These are phyloP conservation scores for Desmodus rotundus DNA, from an alignment of 2,113 vertebrate species.

Conservation along the genomic window DNA sequence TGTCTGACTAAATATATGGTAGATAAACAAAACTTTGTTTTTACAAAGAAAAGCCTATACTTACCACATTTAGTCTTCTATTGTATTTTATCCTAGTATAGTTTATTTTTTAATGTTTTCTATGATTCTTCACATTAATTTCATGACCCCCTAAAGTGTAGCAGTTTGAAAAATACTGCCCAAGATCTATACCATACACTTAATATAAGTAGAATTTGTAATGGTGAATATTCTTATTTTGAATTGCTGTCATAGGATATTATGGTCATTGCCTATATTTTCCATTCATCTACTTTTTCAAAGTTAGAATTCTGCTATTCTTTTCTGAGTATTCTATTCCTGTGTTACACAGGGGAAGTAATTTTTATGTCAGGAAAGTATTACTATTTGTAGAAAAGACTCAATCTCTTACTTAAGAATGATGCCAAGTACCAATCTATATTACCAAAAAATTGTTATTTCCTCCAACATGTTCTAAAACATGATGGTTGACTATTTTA, in stretches of 20 bases:
- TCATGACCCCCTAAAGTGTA: not conserved
- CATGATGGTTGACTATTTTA: not conserved
- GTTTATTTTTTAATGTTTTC: not conserved
- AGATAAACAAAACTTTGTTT: not conserved
- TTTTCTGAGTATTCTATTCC: not conserved
- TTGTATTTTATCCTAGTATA: not conserved
- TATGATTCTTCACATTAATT: not conserved
- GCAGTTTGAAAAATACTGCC: not conserved
- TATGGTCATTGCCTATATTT: not conserved
- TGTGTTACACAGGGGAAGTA: not conserved
- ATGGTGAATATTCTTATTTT: not conserved
- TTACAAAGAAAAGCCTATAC: not conserved
- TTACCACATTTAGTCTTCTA: not conserved
- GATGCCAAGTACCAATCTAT: not conserved
- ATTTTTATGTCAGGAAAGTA: not conserved
- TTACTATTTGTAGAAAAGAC: not conserved
- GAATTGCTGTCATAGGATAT: not conserved
- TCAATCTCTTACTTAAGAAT: constrained; percentile 21
- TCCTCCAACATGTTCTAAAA: not conserved
- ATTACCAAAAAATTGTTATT: not conserved
- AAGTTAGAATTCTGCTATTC: not conserved
- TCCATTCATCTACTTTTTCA: not conserved
- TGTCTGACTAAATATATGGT: not conserved
- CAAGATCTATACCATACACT: not conserved
- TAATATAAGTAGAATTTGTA: not conserved